Evolutionary conservation across 2,888 invertebrate genomes (phyloP).

Genomic region (Globia sparganii): DNA sequence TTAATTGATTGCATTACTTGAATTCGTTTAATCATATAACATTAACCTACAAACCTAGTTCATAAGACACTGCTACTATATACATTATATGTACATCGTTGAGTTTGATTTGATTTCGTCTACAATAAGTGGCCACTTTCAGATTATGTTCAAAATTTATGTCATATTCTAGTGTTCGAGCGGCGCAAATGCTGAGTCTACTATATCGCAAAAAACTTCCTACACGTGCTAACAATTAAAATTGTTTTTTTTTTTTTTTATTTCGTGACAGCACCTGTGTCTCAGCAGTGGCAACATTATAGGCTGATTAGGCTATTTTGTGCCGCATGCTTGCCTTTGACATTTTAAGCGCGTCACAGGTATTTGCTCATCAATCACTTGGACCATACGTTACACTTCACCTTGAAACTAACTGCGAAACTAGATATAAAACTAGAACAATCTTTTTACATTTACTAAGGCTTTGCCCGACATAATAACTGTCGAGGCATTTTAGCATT

Average conservation of each 20-base stretch:
- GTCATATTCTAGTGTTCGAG: slow-evolving; percentile 6
- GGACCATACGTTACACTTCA: neutral
- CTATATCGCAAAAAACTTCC: neutral
- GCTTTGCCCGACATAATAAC: slow-evolving; percentile 45
- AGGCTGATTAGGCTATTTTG: neutral
- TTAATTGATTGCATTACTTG: neutral
- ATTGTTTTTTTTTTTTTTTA: neutral
- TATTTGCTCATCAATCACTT: neutral
- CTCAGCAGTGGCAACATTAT: neutral
- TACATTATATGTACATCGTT: neutral
- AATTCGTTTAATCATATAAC: neutral
- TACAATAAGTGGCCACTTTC: slow-evolving; percentile 6
- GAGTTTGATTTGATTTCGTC: neutral
- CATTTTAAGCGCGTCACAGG: neutral
- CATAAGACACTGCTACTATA: neutral
- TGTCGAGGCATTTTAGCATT: slow-evolving; percentile 54
- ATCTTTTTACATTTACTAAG: slow-evolving; percentile 50
- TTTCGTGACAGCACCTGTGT: neutral
- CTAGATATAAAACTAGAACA: slow-evolving; percentile 26
- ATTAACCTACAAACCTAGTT: neutral
- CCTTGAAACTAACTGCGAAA: slow-evolving; percentile 18
- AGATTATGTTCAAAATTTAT: slow-evolving; percentile 11
- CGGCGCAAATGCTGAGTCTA: too few relatives aligned
- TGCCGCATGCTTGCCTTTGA: neutral
- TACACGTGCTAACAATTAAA: neutral